These are phyloP conservation scores for Sorex fumeus DNA, from an alignment of 2,113 vertebrate species.

Conservation along the genomic window DNA sequence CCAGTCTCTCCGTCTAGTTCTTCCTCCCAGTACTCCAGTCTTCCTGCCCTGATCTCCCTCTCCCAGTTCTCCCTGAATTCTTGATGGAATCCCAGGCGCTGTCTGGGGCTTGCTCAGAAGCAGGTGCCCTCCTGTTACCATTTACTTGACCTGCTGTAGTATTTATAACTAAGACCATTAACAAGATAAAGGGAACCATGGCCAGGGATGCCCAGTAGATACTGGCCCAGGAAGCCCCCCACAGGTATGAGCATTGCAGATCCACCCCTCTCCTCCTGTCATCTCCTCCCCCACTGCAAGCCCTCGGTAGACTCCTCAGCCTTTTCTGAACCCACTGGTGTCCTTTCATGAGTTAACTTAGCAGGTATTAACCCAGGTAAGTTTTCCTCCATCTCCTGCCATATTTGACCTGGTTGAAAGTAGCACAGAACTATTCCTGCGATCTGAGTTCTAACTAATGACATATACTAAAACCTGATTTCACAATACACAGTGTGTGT, in stretches of 20 bases:
- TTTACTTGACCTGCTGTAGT: not conserved
- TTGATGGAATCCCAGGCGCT: not conserved
- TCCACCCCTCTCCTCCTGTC: not conserved
- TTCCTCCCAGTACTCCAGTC: not conserved
- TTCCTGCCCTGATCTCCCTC: not conserved
- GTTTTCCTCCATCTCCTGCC: not conserved
- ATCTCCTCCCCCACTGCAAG: not conserved
- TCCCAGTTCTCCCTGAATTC: no score
- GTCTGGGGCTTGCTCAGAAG: not conserved
- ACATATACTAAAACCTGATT: conserved; percentile 10
- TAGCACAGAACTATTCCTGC: not conserved
- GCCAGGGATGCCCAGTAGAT: not conserved
- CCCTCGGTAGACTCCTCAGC: not conserved
- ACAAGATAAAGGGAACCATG: not conserved
- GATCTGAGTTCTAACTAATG: not conserved
- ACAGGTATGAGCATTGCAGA: not conserved
- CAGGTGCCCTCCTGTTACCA: not conserved
- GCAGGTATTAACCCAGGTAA: not conserved
- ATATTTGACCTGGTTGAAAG: not conserved
- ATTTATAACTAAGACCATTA: not conserved
- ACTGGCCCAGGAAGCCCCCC: not conserved
- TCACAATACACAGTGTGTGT: not conserved
- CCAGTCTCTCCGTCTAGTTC: not conserved
- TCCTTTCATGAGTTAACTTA: not conserved
- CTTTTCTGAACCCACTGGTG: not conserved